phyloP scores from a whole-genome alignment of 2,888 invertebrate species.

The Copidosoma aretas region DNA sequence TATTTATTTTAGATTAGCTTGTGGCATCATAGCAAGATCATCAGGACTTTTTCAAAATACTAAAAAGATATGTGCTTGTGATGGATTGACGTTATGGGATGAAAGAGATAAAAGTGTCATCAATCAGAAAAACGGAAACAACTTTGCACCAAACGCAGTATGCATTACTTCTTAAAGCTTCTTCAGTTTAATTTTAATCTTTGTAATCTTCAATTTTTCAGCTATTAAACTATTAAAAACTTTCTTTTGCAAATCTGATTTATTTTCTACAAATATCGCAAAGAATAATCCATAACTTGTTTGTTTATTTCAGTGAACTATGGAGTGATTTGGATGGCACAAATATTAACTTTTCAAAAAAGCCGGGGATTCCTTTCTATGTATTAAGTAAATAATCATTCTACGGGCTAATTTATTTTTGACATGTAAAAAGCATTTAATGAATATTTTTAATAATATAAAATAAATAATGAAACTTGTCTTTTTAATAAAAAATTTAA shows the following conservation, averaged over 20 bases:
- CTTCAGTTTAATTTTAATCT: neutral
- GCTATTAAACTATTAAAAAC: too few relatives aligned
- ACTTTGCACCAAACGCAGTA: conserved; percentile 28
- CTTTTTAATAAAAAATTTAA: conserved; percentile 11
- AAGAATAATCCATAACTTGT: conserved; percentile 16
- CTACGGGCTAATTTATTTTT: conserved; percentile 26
- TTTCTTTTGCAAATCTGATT: too few relatives aligned
- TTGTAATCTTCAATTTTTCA: too few relatives aligned
- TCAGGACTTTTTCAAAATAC: conserved; percentile 87
- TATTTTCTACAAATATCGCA: neutral
- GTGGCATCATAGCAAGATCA: conserved; percentile 88
- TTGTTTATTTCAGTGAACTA: conserved; percentile 34
- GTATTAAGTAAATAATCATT: conserved; percentile 19
- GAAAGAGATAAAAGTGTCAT: conserved; percentile 72
- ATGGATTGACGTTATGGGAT: conserved; percentile 89
- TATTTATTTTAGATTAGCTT: conserved; percentile 70
- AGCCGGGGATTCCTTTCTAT: neutral
- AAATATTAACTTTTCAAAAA: conserved; percentile 14
- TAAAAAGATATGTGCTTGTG: conserved; percentile 88
- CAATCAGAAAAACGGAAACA: conserved; percentile 4
- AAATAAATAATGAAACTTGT: conserved; percentile 15
- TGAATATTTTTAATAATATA: neutral
- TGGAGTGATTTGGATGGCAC: neutral
- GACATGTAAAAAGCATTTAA: conserved; percentile 12
- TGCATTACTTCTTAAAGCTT: conserved; percentile 34